Base-by-base conservation (phyloP, 1,140 invertebrate species). In the Andricus grossulariae region DNA sequence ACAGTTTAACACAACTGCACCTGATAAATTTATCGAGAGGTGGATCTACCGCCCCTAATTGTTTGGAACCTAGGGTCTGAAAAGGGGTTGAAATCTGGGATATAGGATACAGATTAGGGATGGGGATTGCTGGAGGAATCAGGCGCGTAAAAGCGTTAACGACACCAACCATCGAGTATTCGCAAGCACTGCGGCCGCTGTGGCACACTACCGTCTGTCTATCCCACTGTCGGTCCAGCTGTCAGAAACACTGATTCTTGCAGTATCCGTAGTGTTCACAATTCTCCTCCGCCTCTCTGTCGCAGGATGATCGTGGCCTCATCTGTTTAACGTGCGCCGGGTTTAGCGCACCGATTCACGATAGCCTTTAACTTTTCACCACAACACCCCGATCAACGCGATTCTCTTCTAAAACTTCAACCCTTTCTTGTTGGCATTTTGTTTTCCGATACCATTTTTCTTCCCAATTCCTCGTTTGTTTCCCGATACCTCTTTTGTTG, bases 111-210 rank as follows among this genome's bases (percentile, higher is more conserved):
- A 74, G 32, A 25, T 54, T 21, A 55, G 11, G 74, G 50, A 19
- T 71, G 52, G 25, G 13, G 15, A 19, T n/a, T 18, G 50, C 15
- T 16, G 51, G 15, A 49, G 10, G 16, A 71, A 78, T 54, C 57
- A 72, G 71, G 72, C 76, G 82, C 76, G 80, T 78, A 76, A 82
- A 75, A 82, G 76, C 60, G 25, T 45, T 82, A 75, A 76, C 75
- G 77, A 83, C 78, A 90, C 89, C 72, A 90, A 91, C 90, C 90
- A 91, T 91, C 88, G 90, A 91, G 88, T 90, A 91, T 84, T 89
- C 87, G 86, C 88, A 89, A 87, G 87, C 85, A 87, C 88, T 87
- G 87, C 86, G 88, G 87, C 87, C 86, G 88, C 88, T 90, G 87
- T 89, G 85, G 86, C 89, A 89, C 88, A 89, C 88, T 88, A 90